These are phyloP conservation scores for Scatophagus argus DNA, from an alignment of 2,113 vertebrate genomes.

Conservation along the genomic window DNA sequence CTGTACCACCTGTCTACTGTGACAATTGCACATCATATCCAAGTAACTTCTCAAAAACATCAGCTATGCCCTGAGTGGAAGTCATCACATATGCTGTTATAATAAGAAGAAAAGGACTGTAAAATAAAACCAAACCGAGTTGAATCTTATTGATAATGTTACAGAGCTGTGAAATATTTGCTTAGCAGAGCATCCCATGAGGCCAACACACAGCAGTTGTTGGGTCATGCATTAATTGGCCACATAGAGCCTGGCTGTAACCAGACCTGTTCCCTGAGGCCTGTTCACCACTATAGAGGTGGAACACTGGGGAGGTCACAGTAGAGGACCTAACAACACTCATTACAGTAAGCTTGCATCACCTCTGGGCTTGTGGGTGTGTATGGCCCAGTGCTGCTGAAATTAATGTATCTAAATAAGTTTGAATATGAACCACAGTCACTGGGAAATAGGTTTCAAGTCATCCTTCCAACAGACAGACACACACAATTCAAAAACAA, in stretches of 20 bases:
- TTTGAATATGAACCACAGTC: neutral
- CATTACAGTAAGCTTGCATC: constrained; percentile 14
- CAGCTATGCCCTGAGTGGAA: neutral
- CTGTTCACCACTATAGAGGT: neutral
- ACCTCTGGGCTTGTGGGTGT: constrained; percentile 10
- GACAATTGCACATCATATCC: neutral
- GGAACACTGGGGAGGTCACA: neutral
- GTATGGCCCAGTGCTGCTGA: neutral
- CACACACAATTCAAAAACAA: neutral
- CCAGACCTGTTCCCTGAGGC: neutral
- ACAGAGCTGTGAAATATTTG: neutral
- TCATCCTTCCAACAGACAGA: too few species aligned
- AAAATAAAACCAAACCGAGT: neutral
- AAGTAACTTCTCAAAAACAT: neutral
- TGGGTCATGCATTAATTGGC: constrained; percentile 3
- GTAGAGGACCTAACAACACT: neutral
- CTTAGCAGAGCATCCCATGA: neutral
- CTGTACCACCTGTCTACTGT: too few species aligned
- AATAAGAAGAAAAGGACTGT: neutral
- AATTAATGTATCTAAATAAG: neutral
- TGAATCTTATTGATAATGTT: neutral
- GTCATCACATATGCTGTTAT: neutral
- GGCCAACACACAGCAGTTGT: neutral
- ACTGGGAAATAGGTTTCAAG: too few species aligned
- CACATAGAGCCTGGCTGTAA: neutral